These are phyloP conservation scores for Sciurus vulgaris DNA, from an alignment of 2,797 vertebrate genomes.

Conservation along the genomic window DNA sequence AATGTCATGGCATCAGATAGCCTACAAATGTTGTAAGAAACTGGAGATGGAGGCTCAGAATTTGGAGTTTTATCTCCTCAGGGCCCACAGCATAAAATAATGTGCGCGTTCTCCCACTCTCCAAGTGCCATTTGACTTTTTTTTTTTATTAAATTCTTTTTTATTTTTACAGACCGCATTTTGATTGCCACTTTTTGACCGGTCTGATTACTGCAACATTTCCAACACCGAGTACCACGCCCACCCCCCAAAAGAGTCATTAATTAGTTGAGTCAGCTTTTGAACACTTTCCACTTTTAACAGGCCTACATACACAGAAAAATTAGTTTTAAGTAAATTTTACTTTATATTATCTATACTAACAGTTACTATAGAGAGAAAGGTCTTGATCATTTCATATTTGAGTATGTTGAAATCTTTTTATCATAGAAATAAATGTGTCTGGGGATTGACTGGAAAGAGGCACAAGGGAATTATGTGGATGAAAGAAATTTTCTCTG, in stretches of 20 bases:
- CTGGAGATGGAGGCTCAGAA: too few relatives aligned
- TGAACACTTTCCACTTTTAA: background rate
- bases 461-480: background rate
- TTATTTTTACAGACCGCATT: too few relatives aligned
- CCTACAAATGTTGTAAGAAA: too few relatives aligned
- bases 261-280: constrained; percentile 9
- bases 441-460: background rate
- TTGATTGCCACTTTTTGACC: too few relatives aligned
- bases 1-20: too few relatives aligned
- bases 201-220: too few relatives aligned
- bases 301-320: background rate
- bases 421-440: background rate
- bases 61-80: too few relatives aligned
- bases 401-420: background rate
- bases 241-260: background rate
- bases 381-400: background rate
- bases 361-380: constrained; percentile 10
- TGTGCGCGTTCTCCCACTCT: too few relatives aligned
- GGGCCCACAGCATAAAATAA: too few relatives aligned
- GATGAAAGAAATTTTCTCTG: background rate
- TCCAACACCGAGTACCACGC: too few relatives aligned
- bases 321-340: background rate
- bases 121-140: too few relatives aligned
- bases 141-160: too few relatives aligned
- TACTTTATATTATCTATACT: constrained; percentile 17